phyloP scores from a whole-genome alignment of 2,797 vertebrate species.

The Percopsis omiscomaycus region DNA sequence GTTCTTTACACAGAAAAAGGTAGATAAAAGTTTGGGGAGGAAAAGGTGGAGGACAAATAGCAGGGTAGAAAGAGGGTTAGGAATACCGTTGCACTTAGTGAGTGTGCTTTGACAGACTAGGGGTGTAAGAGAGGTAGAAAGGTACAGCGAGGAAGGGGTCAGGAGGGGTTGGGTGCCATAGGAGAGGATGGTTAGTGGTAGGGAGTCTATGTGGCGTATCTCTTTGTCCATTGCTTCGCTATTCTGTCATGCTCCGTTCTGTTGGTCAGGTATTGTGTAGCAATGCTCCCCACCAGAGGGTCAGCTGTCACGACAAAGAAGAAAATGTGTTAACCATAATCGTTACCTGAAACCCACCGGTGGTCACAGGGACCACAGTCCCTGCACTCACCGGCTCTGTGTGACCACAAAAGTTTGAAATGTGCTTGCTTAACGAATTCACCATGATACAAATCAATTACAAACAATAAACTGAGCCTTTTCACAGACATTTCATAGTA shows the following conservation, averaged over 20 bases:
- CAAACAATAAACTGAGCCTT: no score
- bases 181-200: constrained; percentile 7
- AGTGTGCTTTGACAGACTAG: constrained; percentile 94
- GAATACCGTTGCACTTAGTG: constrained; percentile 91
- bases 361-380: no score
- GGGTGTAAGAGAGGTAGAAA: constrained; percentile 76
- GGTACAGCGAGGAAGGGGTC: constrained; percentile 65
- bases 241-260: constrained; percentile 98
- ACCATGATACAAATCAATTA: no score
- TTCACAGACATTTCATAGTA: no score
- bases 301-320: constrained; percentile 80
- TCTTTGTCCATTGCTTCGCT: constrained; percentile 98
- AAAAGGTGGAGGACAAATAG: constrained; percentile 51
- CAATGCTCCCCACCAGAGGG: constrained; percentile 96
- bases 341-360: no score
- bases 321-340: not conserved
- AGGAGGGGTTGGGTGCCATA: constrained; percentile 10
- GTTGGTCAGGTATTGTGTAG: constrained; percentile 99
- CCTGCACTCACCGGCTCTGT: no score
- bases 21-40: constrained; percentile 79
- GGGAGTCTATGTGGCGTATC: constrained; percentile 91
- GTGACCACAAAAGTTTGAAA: no score
- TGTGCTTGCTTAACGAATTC: no score
- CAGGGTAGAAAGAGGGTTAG: constrained; percentile 59
- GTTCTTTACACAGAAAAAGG: constrained; percentile 89